Conservation (phyloP, 2,113 vertebrate genomes). For the Corydoras maculifer region DNA sequence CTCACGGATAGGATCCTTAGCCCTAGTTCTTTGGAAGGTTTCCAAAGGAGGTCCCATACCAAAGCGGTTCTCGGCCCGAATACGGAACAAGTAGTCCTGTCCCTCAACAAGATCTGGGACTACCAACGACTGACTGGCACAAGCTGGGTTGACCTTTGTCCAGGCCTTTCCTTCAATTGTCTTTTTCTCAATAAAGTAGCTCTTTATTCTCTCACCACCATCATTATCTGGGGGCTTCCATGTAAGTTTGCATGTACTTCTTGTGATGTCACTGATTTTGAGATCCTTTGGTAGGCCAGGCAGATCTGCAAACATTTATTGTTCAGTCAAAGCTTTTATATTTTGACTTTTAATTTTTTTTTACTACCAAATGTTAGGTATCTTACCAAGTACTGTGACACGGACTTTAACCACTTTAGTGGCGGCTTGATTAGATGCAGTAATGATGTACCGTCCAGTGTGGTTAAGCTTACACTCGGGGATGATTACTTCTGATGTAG, state of each 20-base stretch:
- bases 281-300: slow-evolving; percentile 87
- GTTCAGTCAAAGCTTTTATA: neutral
- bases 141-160: slow-evolving; percentile 90
- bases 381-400: slow-evolving; percentile 86
- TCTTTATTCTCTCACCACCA: slow-evolving; percentile 90
- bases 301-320: slow-evolving; percentile 65
- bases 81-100: slow-evolving; percentile 89
- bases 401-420: slow-evolving; percentile 83
- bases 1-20: slow-evolving; percentile 91
- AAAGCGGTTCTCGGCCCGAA: slow-evolving; percentile 89
- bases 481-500: slow-evolving; percentile 74
- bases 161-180: slow-evolving; percentile 88
- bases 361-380: neutral
- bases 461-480: slow-evolving; percentile 79
- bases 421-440: slow-evolving; percentile 87
- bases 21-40: slow-evolving; percentile 76
- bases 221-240: slow-evolving; percentile 93
- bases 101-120: slow-evolving; percentile 84
- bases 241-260: slow-evolving; percentile 84
- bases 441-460: slow-evolving; percentile 86
- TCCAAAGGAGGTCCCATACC: slow-evolving; percentile 75
- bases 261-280: slow-evolving; percentile 89
- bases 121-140: slow-evolving; percentile 79
- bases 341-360: neutral
- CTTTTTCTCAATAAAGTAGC: slow-evolving; percentile 93